These are phyloP conservation scores for Crossocerus cetratus DNA, from an alignment of 2,888 invertebrate genomes.

Conservation along the genomic window DNA sequence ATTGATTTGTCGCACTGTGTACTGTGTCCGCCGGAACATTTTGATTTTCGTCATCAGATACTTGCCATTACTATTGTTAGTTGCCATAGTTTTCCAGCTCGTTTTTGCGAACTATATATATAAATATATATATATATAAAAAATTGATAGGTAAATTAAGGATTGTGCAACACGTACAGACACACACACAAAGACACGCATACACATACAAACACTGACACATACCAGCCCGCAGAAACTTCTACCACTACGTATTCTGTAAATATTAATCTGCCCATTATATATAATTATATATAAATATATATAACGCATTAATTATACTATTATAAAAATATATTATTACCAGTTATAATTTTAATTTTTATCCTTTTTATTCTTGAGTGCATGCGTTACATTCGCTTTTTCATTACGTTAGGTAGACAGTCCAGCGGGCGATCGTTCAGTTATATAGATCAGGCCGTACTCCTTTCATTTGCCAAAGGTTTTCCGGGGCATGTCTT, in stretches of 20 bases:
- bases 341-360: constrained; percentile 70
- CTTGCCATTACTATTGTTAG: constrained; percentile 73
- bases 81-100: constrained; percentile 70
- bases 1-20: background rate
- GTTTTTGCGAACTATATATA: constrained; percentile 50
- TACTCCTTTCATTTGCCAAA: too few species aligned
- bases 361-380: constrained; percentile 45
- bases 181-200: constrained; percentile 5
- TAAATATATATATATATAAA: too few species aligned
- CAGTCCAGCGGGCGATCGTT: too few species aligned
- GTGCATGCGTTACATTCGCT: constrained; percentile 41
- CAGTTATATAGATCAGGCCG: too few species aligned
- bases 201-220: constrained; percentile 8
- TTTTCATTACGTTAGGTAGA: constrained; percentile 12
- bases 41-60: constrained; percentile 58
- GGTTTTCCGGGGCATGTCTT: background rate
- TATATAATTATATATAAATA: constrained; percentile 62
- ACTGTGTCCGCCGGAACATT: constrained; percentile 30
- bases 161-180: constrained; percentile 48
- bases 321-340: constrained; percentile 73
- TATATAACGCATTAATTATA: constrained; percentile 70
- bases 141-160: constrained; percentile 21
- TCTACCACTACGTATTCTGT: constrained; percentile 74
- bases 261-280: constrained; percentile 72
- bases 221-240: constrained; percentile 59